phyloP scores from a whole-genome alignment of 1,140 invertebrate genomes.

The Drosophila mayri region DNA sequence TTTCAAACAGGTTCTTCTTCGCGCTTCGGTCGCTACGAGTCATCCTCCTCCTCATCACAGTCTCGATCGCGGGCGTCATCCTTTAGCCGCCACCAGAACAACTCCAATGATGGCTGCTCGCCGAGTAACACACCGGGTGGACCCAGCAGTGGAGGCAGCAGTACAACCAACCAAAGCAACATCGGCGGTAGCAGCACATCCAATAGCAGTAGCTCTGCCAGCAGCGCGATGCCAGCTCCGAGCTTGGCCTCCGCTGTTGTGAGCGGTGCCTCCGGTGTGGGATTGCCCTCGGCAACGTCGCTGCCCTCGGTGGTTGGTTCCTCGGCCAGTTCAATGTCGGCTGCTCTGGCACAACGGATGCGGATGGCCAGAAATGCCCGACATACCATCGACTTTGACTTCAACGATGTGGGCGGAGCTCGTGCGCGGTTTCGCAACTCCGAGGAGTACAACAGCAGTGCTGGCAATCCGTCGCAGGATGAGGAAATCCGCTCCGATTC shows the following conservation, averaged over 20 bases:
- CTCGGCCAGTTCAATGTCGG: constrained; percentile 47
- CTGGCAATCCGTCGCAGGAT: constrained; percentile 85
- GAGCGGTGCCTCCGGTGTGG: constrained; percentile 6
- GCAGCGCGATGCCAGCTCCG: constrained; percentile 67
- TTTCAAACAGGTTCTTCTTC: constrained; percentile 34
- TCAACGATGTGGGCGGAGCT: constrained; percentile 73
- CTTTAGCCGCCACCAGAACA: constrained; percentile 84
- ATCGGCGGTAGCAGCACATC: constrained; percentile 26
- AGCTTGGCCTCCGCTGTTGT: constrained; percentile 56
- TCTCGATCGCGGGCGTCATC: constrained; percentile 86
- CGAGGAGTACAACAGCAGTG: constrained; percentile 87
- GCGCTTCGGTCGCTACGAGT: constrained; percentile 81
- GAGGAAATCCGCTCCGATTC: constrained; percentile 80
- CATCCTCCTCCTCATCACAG: constrained; percentile 70
- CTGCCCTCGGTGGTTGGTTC: constrained; percentile 44
- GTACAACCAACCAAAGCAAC: constrained; percentile 35
- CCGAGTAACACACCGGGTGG: constrained; percentile 57
- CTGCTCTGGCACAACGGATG: constrained; percentile 80
- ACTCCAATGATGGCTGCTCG: constrained; percentile 74
- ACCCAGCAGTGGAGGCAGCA: constrained; percentile 30
- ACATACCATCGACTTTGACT: constrained; percentile 77
- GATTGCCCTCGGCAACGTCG: constrained; percentile 16
- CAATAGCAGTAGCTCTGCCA: constrained; percentile 27
- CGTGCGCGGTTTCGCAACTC: constrained; percentile 86
- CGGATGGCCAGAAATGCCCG: constrained; percentile 79